Base-by-base conservation (phyloP, 30 jellyfish, hydroid and myxozoan species). In the Turritopsis dohrnii region DNA sequence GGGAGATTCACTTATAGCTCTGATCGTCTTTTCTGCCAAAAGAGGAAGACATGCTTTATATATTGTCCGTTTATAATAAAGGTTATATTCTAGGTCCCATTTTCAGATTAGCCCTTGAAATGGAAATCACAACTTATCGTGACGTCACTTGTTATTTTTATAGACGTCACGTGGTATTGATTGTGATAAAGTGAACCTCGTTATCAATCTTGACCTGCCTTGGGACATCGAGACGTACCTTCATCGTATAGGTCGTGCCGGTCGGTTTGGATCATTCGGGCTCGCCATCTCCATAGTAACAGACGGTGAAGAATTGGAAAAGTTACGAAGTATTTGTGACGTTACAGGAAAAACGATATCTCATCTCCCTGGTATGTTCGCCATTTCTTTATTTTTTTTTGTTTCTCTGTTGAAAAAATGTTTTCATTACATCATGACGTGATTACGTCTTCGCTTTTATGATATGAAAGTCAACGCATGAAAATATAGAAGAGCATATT, bases 221-320 rank as follows among this genome's bases (percentile, higher is more conserved):
- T 89, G 99, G 97, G 97, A 94, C 76, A 73, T 90, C 19, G 99
- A 94, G 52, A 94, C 99, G 23, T 94, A 94, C 72, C 97, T 94
- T 24, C 99, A 94, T 52, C 97, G 99, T 18, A 82, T 94, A 69
- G 99, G 99, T 16, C 84, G 99, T 21, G 96, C 97, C 9, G 99
- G 99, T 22, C 89, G 99, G 65, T 94, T 83, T 66, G 99, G 99
- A 1, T 81, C 89, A 23, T 80, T 84, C 53, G 99, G 97, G 27
- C 53, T 94, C 52, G 96, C 99, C 3, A 74, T 94, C 17, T 76
- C 95, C 18, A 81, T 94, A 0, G 96, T 94, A 8, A 20, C 96
- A 4, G 97, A 93, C n/a, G 82, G 71, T 25, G 90, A 74, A 21
- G 99, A 94, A 65, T 76, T 71, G 52, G 25, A 74, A 65, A 84